Evolutionary conservation across 2,888 invertebrate genomes (phyloP).

Genomic region (Pilophorus perplexus): DNA sequence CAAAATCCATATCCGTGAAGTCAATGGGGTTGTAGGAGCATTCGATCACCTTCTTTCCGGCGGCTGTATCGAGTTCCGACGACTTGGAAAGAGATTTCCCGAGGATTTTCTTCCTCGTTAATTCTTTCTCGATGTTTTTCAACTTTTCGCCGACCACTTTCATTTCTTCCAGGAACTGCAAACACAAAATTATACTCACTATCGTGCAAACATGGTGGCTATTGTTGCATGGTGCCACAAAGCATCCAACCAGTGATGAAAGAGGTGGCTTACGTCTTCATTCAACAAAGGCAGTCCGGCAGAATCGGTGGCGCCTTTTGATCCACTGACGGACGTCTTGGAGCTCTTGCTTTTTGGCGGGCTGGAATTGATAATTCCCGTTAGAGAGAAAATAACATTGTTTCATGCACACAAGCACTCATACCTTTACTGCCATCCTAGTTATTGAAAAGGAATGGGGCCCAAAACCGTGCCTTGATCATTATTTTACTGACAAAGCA

Average conservation of each 20-base stretch:
- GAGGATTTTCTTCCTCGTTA: conserved; percentile 11
- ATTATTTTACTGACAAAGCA: not conserved
- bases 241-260: too few species aligned
- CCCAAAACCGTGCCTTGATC: not conserved
- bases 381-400: too few species aligned
- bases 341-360: too few species aligned
- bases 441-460: not conserved
- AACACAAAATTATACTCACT: not conserved
- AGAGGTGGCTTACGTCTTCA: not conserved
- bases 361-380: too few species aligned
- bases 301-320: too few species aligned
- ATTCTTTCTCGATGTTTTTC: conserved; percentile 27
- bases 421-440: too few species aligned
- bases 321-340: too few species aligned
- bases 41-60: not conserved
- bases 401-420: too few species aligned
- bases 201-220: too few species aligned
- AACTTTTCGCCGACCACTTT: conserved; percentile 32
- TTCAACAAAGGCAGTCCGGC: not conserved
- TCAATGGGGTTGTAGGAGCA: conserved; percentile 22
- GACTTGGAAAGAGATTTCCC: not conserved
- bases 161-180: conserved; percentile 32
- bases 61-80: not conserved
- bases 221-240: too few species aligned
- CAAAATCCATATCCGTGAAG: conserved; percentile 31